Percentiles rank a stretch among this genome's conserved stretches.
Evolutionary conservation across 2,113 vertebrate genomes (phyloP).

Genomic region (Ictalurus punctatus): DNA sequence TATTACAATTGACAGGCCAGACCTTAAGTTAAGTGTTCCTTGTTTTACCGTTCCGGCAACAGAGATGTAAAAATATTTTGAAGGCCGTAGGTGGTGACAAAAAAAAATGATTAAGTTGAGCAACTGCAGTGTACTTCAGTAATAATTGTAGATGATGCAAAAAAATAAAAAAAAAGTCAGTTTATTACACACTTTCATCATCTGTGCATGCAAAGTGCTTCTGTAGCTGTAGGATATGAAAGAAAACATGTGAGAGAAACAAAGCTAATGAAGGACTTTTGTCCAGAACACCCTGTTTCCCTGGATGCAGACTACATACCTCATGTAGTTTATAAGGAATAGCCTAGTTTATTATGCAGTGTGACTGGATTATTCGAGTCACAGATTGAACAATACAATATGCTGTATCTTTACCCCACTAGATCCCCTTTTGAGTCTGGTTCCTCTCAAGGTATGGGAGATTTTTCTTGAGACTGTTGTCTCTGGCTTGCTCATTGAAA

Average conservation of each 20-base stretch:
- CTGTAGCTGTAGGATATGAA: slow-evolving; percentile 2
- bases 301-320: neutral
- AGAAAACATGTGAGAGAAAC: neutral
- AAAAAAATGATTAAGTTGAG: neutral
- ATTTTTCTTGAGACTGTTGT: neutral
- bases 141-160: neutral
- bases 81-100: neutral
- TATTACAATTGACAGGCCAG: neutral
- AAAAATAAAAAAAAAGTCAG: neutral
- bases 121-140: neutral
- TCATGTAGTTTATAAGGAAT: neutral
- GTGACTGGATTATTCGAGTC: neutral
- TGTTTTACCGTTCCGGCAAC: neutral
- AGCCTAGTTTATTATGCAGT: neutral
- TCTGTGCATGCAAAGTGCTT: slow-evolving; percentile 9
- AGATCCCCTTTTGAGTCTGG: neutral
- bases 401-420: neutral
- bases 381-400: neutral
- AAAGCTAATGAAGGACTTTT: neutral
- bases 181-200: neutral
- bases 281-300: neutral
- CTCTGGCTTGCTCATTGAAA: neutral
- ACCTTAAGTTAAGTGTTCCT: neutral
- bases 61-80: neutral
- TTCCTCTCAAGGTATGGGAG: neutral